These are phyloP conservation scores for Brachionus sp. DNA, from an alignment of 1,140 invertebrate species.

Conservation along the genomic window DNA sequence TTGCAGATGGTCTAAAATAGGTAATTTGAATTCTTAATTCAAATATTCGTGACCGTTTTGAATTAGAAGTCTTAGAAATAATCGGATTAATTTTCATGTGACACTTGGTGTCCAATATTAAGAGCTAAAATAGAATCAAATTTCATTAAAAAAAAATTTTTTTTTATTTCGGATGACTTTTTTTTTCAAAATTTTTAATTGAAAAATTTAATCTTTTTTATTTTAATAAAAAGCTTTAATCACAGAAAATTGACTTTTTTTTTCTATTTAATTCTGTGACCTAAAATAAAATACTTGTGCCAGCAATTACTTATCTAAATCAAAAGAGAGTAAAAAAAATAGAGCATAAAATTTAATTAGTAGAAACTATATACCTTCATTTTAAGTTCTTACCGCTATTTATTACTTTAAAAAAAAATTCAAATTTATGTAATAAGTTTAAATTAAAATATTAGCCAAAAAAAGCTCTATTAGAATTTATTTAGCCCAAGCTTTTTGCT, in stretches of 20 bases:
- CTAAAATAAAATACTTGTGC: neutral
- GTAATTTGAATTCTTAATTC: neutral
- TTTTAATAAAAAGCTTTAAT: neutral
- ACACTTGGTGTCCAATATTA: constrained; percentile 1
- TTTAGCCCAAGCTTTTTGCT: too few relatives aligned
- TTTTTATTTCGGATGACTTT: neutral
- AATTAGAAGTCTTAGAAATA: neutral
- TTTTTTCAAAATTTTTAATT: neutral
- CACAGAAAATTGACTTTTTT: neutral
- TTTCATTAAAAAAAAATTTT: neutral
- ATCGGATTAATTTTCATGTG: neutral
- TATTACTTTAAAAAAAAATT: neutral
- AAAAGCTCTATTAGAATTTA: too few relatives aligned
- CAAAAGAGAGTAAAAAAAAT: neutral
- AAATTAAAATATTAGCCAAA: too few relatives aligned
- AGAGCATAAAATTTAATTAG: neutral
- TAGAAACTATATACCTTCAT: neutral
- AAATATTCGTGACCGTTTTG: neutral
- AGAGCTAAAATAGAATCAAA: neutral
- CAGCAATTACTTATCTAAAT: neutral
- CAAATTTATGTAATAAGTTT: neutral
- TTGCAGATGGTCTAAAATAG: neutral
- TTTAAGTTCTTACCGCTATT: neutral
- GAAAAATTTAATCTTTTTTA: neutral
- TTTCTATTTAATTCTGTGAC: neutral